Percentiles rank a stretch among this genome's conserved stretches.
phyloP scores from a whole-genome alignment of 2,888 invertebrate species.

The Drosophila diplacantha region DNA sequence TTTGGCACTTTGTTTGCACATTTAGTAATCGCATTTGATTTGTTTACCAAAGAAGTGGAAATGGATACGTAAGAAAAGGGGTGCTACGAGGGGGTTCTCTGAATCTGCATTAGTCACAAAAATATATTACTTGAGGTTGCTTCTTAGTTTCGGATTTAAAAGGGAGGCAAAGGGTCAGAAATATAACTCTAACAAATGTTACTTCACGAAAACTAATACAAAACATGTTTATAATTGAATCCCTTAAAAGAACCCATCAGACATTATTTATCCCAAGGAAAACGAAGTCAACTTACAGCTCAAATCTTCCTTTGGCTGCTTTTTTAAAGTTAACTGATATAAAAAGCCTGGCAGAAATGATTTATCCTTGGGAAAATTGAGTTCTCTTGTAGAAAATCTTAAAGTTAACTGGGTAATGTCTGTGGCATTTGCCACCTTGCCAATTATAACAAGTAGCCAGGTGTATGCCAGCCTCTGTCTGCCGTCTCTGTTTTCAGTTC shows the following conservation, averaged over 20 bases:
- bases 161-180: too few relatives aligned
- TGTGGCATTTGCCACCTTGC: constrained; percentile 36
- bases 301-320: too few relatives aligned
- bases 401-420: constrained; percentile 9
- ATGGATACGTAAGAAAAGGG: constrained; percentile 5
- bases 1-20: constrained; percentile 60
- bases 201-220: too few relatives aligned
- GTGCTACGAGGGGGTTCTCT: background rate
- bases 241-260: too few relatives aligned
- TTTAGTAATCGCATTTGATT: constrained; percentile 63
- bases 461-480: constrained; percentile 4
- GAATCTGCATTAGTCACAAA: background rate
- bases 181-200: too few relatives aligned
- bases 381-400: background rate
- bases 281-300: too few relatives aligned
- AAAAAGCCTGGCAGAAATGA: too few relatives aligned
- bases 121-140: background rate
- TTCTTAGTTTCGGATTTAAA: background rate
- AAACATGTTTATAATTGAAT: too few relatives aligned
- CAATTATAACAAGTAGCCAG: constrained; percentile 68
- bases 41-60: constrained; percentile 48
- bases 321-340: too few relatives aligned
- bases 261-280: too few relatives aligned
- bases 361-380: background rate
- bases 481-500: constrained; percentile 1